Conservation (phyloP, 2,113 vertebrate genomes). For the Callipepla californica region DNA sequence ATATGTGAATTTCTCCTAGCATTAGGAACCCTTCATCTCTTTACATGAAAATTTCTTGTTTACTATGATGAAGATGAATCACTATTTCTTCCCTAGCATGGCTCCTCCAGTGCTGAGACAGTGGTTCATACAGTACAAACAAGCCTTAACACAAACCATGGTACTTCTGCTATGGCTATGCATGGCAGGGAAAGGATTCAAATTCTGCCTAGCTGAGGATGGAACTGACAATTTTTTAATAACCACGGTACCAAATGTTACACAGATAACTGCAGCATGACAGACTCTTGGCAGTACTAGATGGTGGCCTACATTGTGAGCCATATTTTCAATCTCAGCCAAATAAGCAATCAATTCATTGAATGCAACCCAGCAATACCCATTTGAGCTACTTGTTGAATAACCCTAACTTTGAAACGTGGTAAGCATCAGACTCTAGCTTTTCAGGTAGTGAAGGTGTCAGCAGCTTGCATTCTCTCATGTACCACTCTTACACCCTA, state of each 20-base stretch:
- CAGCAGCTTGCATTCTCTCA: background rate
- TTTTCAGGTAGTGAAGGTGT: background rate
- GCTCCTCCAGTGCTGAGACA: background rate
- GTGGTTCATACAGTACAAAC: background rate
- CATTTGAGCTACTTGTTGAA: background rate
- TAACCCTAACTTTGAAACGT: background rate
- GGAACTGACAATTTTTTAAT: background rate
- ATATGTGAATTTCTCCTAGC: background rate
- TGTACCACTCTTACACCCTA: rapidly evolving
- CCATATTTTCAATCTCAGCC: background rate
- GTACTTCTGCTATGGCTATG: background rate
- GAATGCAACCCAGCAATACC: background rate
- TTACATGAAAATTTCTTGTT: background rate
- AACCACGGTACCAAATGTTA: background rate
- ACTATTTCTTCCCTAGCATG: background rate
- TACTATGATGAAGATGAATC: background rate
- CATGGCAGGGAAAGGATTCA: background rate
- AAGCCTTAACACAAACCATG: background rate
- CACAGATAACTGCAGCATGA: background rate
- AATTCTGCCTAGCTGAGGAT: background rate
- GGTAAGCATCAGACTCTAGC: background rate
- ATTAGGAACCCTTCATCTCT: background rate
- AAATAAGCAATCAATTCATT: background rate
- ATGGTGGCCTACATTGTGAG: background rate
- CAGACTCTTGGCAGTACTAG: background rate